Conservation (phyloP, 2,797 vertebrate species). For the Sorex maritimensis region DNA sequence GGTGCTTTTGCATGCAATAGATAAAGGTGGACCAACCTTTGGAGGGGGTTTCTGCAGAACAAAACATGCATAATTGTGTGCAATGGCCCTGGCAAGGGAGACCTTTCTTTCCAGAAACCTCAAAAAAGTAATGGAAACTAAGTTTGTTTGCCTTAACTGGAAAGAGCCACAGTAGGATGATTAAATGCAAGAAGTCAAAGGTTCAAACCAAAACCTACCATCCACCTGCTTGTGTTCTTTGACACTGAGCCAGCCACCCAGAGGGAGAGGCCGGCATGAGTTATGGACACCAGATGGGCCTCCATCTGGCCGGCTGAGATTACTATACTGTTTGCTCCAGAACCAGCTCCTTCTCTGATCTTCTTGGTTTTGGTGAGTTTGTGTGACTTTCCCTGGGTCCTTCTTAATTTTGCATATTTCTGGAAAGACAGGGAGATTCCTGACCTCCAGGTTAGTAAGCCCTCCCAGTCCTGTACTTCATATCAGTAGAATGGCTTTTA, state of each 20-base stretch:
- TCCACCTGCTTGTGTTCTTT: neutral
- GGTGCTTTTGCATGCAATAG: neutral
- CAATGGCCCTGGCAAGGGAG: neutral
- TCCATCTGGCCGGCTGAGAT: neutral
- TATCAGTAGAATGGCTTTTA: neutral
- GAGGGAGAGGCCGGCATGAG: neutral
- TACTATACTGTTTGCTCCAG: neutral
- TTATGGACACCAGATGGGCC: accelerated
- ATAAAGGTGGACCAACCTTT: neutral
- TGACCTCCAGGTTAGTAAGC: neutral
- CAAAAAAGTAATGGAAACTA: constrained; percentile 7
- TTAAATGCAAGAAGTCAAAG: constrained; percentile 30
- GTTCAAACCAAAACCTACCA: neutral
- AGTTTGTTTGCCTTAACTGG: neutral
- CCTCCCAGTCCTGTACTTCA: neutral
- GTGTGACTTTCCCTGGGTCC: neutral
- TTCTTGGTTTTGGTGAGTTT: neutral
- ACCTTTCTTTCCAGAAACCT: constrained; percentile 23
- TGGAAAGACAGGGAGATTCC: neutral
- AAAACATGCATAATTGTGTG: neutral
- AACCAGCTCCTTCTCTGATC: neutral
- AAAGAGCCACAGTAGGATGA: neutral
- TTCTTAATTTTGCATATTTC: neutral
- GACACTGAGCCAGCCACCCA: neutral
- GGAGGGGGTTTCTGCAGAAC: neutral